phyloP scores from a whole-genome alignment of 2,797 vertebrate species.

The Dendrocincla tyrannina region DNA sequence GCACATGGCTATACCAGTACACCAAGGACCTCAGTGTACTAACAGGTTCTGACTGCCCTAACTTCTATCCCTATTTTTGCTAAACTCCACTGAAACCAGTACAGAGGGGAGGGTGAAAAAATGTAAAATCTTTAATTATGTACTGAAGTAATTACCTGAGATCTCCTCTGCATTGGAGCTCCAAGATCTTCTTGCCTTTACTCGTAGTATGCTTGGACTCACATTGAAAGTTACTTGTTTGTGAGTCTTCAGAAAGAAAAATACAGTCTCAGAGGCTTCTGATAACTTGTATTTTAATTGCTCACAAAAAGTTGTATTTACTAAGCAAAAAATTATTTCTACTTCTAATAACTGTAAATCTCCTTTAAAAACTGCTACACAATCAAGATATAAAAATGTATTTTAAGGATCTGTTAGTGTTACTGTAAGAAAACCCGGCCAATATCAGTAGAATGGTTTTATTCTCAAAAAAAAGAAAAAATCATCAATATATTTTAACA shows the following conservation, averaged over 20 bases:
- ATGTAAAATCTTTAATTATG: background rate
- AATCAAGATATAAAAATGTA: background rate
- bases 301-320: background rate
- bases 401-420: background rate
- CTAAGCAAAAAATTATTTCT: background rate
- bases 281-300: background rate
- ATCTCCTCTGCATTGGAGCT: background rate
- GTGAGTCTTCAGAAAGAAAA: background rate
- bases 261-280: background rate
- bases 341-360: background rate
- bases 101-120: background rate
- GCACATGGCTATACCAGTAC: background rate
- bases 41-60: background rate
- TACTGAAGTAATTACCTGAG: background rate
- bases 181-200: background rate
- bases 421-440: background rate
- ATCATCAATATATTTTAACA: constrained; percentile 16
- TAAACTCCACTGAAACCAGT: background rate
- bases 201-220: background rate
- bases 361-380: background rate
- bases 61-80: background rate
- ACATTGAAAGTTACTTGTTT: background rate
- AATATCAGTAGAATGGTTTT: background rate
- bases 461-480: constrained; percentile 30
- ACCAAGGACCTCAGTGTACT: background rate